Base-by-base conservation (phyloP, 2,113 vertebrate species). In the Caracal caracal region DNA sequence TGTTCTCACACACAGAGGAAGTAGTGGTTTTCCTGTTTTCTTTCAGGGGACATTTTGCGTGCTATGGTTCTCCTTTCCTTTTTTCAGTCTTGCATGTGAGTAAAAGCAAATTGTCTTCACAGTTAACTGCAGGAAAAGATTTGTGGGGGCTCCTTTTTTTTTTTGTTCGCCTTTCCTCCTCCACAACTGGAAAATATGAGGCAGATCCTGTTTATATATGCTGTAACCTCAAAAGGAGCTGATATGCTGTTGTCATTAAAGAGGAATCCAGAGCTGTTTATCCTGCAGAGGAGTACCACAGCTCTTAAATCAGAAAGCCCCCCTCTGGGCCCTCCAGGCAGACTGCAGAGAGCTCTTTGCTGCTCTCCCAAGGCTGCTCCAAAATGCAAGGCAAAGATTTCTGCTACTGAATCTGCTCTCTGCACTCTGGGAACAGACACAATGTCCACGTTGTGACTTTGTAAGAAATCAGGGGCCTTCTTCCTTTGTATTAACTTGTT, bases 151-250 rank as follows among this genome's bases (percentile, higher is more conserved):
- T 88, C 88, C 85, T 70, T 81, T 40, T 40, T 84, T 88, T 95
- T 43, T 61, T 65, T 59, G 56, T 85, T 68, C 26, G 83, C 80
- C 85, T 89, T 95, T 47, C 88, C 92, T 96, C 84, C 80, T 85
- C 78, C 65, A 87, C 95, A 95, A 94, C 43, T 11, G 94, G 97
- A 98, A 98, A 98, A 97, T 96, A 49, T 96, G 97, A 98, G 90
- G 35, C 78, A 51, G 43, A 97, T 97, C 97, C 82, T 98, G 97
- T 98, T 96, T 97, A 80, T 53, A 70, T 98, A 86, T 95, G 68
- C 95, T 94, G 9, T 78, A 95, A 91, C 93, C 83, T 98, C 95
- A 95, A 73, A 97, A 0, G 0, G 75, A 96, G 95, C 81, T 86
- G 95, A 92, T 90, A 61, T 16, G 85, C 94, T 98, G 93, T 95